phyloP scores from a whole-genome alignment of 2,888 invertebrate species.

The Desoria tigrina region DNA sequence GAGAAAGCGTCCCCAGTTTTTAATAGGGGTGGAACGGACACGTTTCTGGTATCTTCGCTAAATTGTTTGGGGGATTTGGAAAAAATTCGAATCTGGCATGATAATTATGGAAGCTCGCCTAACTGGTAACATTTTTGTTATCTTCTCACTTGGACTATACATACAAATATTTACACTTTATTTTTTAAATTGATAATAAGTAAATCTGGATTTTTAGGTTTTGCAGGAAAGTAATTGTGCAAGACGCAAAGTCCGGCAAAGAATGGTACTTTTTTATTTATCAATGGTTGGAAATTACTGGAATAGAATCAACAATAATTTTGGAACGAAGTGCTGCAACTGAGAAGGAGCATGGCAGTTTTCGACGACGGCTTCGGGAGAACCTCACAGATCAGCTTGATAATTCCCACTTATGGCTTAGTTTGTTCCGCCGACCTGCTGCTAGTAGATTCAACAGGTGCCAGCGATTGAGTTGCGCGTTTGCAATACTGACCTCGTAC shows the following conservation, averaged over 20 bases:
- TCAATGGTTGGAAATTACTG: constrained; percentile 36
- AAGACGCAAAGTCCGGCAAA: constrained; percentile 16
- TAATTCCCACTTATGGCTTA: constrained; percentile 55
- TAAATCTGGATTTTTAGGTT: constrained; percentile 27
- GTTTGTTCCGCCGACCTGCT: constrained; percentile 55
- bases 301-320: constrained; percentile 25
- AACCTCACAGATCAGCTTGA: constrained; percentile 51
- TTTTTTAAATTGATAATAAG: too few species aligned
- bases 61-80: constrained; percentile 43
- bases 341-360: constrained; percentile 18
- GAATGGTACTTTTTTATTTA: constrained; percentile 40
- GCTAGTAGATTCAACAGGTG: constrained; percentile 55
- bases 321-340: constrained; percentile 22
- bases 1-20: constrained; percentile 20
- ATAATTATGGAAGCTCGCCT: constrained; percentile 41
- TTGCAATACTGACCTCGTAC: constrained; percentile 54
- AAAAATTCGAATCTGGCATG: constrained; percentile 45
- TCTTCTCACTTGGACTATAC: too few species aligned
- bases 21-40: constrained; percentile 37
- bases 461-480: constrained; percentile 55
- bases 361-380: constrained; percentile 29
- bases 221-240: constrained; percentile 39
- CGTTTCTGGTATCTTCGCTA: constrained; percentile 39
- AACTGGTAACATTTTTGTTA: constrained; percentile 44
- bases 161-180: too few species aligned